Evolutionary conservation across 2,888 invertebrate species (phyloP).

Genomic region (Prosopocoilus inquinatus): DNA sequence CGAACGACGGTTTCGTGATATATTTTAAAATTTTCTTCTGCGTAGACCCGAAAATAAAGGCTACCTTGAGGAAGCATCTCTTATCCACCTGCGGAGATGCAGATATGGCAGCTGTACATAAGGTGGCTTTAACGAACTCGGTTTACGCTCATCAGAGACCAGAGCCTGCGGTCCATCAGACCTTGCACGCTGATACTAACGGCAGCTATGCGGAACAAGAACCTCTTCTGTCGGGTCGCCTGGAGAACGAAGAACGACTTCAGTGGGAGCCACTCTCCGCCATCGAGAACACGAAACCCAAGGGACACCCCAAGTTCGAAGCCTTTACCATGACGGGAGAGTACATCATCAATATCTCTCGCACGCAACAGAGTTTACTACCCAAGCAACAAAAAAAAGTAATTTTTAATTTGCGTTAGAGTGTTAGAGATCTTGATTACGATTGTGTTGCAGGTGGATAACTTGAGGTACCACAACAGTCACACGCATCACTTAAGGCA

Average conservation of each 20-base stretch:
- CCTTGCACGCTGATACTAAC: slow-evolving; percentile 51
- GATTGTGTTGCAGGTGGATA: slow-evolving; percentile 25
- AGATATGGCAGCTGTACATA: slow-evolving; percentile 53
- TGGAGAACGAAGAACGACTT: slow-evolving; percentile 53
- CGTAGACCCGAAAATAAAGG: slow-evolving; percentile 85
- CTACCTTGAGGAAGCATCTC: slow-evolving; percentile 70
- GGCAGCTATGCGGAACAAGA: slow-evolving; percentile 58
- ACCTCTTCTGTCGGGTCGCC: slow-evolving; percentile 47
- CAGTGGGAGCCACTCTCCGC: slow-evolving; percentile 56
- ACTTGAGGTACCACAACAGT: slow-evolving; percentile 56
- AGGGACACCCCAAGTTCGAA: slow-evolving; percentile 67
- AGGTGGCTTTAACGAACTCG: slow-evolving; percentile 50
- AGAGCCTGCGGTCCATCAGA: slow-evolving; percentile 48
- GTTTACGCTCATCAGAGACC: slow-evolving; percentile 48
- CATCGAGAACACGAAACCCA: slow-evolving; percentile 42
- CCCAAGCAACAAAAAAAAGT: slow-evolving; percentile 62
- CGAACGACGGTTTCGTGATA: neutral
- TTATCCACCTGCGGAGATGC: slow-evolving; percentile 54
- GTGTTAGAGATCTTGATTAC: too few relatives aligned
- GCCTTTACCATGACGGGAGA: slow-evolving; percentile 98
- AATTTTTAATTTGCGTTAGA: too few relatives aligned
- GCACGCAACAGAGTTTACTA: slow-evolving; percentile 69
- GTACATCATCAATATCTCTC: slow-evolving; percentile 87
- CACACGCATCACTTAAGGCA: slow-evolving; percentile 47
- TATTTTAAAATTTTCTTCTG: slow-evolving; percentile 18